Conservation (phyloP, 2,888 invertebrate genomes). For the Eurois occulta region DNA sequence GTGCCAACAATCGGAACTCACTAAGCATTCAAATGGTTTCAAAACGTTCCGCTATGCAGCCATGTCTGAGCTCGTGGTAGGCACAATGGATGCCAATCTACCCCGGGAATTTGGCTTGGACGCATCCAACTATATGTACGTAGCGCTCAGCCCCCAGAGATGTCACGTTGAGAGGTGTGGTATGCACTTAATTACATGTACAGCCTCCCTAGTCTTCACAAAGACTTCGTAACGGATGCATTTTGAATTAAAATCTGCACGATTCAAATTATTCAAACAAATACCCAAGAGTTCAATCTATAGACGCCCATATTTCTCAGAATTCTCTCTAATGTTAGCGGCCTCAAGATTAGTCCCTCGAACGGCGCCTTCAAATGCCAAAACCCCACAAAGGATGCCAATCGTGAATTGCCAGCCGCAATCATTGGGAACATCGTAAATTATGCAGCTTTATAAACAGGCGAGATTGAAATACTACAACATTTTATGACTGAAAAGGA, state of each 20-base stretch:
- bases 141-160: constrained; percentile 45
- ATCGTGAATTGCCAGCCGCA: constrained; percentile 82
- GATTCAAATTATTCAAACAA: constrained; percentile 28
- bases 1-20: constrained; percentile 80
- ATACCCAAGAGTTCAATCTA: constrained; percentile 36
- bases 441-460: constrained; percentile 69
- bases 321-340: constrained; percentile 69
- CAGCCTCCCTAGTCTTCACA: constrained; percentile 19
- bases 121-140: constrained; percentile 69
- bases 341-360: constrained; percentile 74
- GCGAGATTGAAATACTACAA: constrained; percentile 47
- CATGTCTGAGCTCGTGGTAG: constrained; percentile 72
- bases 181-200: constrained; percentile 63
- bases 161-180: constrained; percentile 56
- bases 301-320: constrained; percentile 45
- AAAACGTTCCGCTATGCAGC: constrained; percentile 79
- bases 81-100: constrained; percentile 88
- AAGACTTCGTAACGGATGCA: background rate
- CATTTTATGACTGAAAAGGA: constrained; percentile 42
- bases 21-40: constrained; percentile 85
- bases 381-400: constrained; percentile 77
- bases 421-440: constrained; percentile 74
- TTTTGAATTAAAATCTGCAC: constrained; percentile 13
- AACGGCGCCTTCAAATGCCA: constrained; percentile 78
- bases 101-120: constrained; percentile 83